Evolutionary conservation across 2,797 vertebrate genomes (phyloP).

Genomic region (Ctenosaura bakeri): DNA sequence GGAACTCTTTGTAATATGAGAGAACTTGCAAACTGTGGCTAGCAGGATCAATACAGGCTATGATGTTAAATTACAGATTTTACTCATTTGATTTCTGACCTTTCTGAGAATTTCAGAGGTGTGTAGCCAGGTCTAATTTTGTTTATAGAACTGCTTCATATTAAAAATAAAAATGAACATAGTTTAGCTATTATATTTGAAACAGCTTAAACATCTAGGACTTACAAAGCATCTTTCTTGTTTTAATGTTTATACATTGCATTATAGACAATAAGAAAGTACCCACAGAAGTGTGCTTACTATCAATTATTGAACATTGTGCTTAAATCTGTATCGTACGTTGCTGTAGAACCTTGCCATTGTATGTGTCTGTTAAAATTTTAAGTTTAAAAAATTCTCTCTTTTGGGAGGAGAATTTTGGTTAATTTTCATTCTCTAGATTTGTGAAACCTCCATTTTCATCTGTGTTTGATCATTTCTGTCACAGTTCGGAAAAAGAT

Average conservation of each 20-base stretch:
- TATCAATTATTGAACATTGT: neutral
- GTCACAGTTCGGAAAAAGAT: neutral
- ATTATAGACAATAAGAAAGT: neutral
- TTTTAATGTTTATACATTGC: neutral
- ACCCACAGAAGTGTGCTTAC: neutral
- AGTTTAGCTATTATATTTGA: neutral
- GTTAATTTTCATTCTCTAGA: constrained; percentile 21
- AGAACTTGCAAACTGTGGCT: neutral
- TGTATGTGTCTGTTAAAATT: neutral
- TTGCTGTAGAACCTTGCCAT: neutral
- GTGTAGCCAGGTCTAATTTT: neutral
- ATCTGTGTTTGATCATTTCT: neutral
- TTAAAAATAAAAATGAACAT: neutral
- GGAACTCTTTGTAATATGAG: neutral
- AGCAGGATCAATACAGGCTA: neutral
- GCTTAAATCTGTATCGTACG: neutral
- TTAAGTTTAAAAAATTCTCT: neutral
- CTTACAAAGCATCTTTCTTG: neutral
- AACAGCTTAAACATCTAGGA: neutral
- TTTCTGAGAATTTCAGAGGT: neutral
- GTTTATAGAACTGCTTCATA: neutral
- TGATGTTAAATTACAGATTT: neutral
- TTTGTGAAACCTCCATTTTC: constrained; percentile 23
- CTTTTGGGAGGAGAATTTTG: neutral
- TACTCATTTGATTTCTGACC: neutral